phyloP scores from a whole-genome alignment of 64 coral and sea anemone species.

The Cladopsammia gracilis region DNA sequence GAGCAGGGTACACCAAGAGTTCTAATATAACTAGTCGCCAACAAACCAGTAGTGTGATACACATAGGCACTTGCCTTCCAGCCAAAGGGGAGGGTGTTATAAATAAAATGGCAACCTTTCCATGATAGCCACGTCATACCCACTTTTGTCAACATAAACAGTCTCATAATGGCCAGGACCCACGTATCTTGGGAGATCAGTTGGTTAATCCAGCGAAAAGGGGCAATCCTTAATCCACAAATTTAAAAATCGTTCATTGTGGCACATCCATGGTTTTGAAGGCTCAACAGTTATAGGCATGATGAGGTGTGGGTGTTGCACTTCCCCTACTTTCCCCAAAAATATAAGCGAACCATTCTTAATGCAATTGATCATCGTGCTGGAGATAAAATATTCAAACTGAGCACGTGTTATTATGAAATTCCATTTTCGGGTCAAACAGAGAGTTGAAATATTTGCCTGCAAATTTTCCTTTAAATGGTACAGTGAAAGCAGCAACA shows the following conservation, averaged over 20 bases:
- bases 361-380: constrained; percentile 39
- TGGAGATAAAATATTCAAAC: constrained; percentile 50
- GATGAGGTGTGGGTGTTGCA: constrained; percentile 28
- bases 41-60: constrained; percentile 49
- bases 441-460: constrained; percentile 42
- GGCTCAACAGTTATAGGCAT: constrained; percentile 40
- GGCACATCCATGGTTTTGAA: no score
- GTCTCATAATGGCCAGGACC: neutral
- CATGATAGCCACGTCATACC: no score
- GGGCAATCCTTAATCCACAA: constrained; percentile 38
- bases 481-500: constrained; percentile 8
- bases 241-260: constrained; percentile 11
- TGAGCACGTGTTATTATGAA: neutral
- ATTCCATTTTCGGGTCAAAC: constrained; percentile 3
- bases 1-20: no score
- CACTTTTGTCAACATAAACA: no score
- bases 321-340: constrained; percentile 31
- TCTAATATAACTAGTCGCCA: constrained; percentile 52
- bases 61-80: no score
- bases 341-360: constrained; percentile 37
- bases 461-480: constrained; percentile 46
- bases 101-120: no score
- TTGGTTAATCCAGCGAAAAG: constrained; percentile 43
- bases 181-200: constrained; percentile 17
- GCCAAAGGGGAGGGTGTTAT: no score